Conservation (phyloP, 2,888 invertebrate species). For the Trachelus stipa region DNA sequence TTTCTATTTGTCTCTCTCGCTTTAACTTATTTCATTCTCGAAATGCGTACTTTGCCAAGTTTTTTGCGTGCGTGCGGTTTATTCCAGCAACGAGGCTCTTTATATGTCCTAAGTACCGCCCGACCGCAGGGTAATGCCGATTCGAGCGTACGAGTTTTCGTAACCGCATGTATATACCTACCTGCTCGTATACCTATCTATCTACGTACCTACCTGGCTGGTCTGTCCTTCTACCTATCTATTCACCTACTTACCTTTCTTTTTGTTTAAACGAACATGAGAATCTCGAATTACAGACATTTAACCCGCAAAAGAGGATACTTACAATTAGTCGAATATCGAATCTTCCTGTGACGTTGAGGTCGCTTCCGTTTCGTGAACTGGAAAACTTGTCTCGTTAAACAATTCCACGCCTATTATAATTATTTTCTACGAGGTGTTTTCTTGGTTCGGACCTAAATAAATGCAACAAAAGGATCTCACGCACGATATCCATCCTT, state of each 20-base stretch:
- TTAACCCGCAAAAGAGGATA: neutral
- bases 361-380: neutral
- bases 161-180: neutral
- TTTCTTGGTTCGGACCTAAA: neutral
- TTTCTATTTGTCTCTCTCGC: conserved; percentile 17
- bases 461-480: neutral
- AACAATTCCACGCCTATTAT: neutral
- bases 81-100: conserved; percentile 32
- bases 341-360: neutral
- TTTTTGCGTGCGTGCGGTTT: conserved; percentile 38
- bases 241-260: neutral
- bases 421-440: neutral
- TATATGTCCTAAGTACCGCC: conserved; percentile 30
- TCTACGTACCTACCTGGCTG: neutral
- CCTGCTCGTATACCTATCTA: neutral
- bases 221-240: neutral
- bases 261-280: neutral
- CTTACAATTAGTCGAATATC: neutral
- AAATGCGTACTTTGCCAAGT: conserved; percentile 23
- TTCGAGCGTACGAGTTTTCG: neutral
- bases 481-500: neutral
- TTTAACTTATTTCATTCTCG: conserved; percentile 31
- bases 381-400: neutral
- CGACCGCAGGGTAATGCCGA: conserved; percentile 19
- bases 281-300: neutral